A percentile compares a stretch with the other conserved stretches of the same genome.
Evolutionary conservation across 2,113 vertebrate species (phyloP).

Genomic region (Calyptomena viridis): DNA sequence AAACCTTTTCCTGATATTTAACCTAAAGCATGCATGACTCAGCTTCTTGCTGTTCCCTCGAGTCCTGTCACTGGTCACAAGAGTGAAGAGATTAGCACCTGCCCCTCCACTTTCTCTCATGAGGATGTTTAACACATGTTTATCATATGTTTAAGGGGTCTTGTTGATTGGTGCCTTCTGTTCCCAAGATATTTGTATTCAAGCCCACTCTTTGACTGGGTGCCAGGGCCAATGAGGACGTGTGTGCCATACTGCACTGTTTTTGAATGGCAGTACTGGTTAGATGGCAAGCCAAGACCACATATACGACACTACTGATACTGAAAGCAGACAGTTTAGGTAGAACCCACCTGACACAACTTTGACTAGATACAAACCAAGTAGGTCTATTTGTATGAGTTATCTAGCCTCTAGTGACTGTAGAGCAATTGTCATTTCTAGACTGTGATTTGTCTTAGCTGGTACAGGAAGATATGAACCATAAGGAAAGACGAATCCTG

Average conservation of each 20-base stretch:
- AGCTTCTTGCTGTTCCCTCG: not conserved
- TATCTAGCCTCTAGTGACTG: not conserved
- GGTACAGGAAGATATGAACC: not conserved
- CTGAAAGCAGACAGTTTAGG: not conserved
- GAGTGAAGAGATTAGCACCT: not conserved
- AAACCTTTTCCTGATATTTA: not conserved
- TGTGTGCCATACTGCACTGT: accelerated
- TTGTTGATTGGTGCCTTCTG: not conserved
- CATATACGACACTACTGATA: not conserved
- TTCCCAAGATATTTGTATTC: not conserved
- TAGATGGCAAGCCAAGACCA: not conserved
- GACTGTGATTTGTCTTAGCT: not conserved
- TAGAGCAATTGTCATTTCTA: not conserved
- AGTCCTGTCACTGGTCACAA: not conserved
- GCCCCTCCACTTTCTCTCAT: not conserved
- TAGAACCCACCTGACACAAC: not conserved
- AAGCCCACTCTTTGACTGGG: not conserved
- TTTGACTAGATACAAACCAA: not conserved
- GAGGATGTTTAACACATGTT: not conserved
- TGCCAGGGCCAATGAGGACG: not conserved
- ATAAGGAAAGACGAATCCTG: not conserved
- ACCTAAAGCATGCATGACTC: not conserved
- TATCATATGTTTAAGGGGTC: not conserved
- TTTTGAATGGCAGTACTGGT: not conserved
- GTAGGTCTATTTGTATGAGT: not conserved